These are phyloP conservation scores for Mnemiopsis leidyi DNA, from an alignment of 37 sponge, comb jelly and placozoan genomes.

Conservation along the genomic window DNA sequence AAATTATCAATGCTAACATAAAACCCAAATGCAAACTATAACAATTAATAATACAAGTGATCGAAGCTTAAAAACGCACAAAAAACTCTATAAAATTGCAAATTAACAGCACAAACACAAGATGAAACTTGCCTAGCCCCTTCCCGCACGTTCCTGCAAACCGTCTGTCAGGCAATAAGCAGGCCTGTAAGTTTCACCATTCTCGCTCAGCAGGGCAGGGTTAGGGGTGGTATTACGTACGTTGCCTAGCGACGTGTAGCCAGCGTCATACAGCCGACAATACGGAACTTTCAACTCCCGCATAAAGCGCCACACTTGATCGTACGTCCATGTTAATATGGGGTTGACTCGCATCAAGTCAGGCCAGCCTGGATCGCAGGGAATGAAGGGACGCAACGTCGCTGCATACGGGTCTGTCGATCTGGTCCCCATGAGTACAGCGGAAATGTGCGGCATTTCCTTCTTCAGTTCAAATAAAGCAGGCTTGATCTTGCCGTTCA, in stretches of 20 bases:
- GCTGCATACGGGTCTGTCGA: conserved; percentile 79
- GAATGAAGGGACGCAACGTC: conserved; percentile 70
- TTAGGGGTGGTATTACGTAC: conserved; percentile 75
- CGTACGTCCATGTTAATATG: conserved; percentile 86
- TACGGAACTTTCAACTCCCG: conserved; percentile 76
- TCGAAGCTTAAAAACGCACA: neutral
- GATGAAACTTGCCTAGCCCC: conserved; percentile 44
- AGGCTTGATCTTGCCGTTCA: conserved; percentile 67
- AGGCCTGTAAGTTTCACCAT: conserved; percentile 70
- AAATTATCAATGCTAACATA: no score
- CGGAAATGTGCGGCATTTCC: conserved; percentile 74
- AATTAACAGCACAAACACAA: neutral
- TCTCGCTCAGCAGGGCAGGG: conserved; percentile 72
- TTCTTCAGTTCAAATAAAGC: conserved; percentile 71
- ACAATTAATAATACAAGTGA: neutral
- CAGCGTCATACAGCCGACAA: conserved; percentile 83
- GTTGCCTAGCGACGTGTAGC: conserved; percentile 90
- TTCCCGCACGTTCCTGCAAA: conserved; percentile 80
- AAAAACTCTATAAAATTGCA: neutral
- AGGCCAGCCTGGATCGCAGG: conserved; percentile 85
- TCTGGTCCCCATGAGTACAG: conserved; percentile 90
- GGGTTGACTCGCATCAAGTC: conserved; percentile 85
- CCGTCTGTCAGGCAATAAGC: conserved; percentile 84
- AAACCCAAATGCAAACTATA: neutral
- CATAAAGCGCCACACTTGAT: conserved; percentile 82